Conservation (phyloP, 2,888 invertebrate species). For the Phasia obesa region DNA sequence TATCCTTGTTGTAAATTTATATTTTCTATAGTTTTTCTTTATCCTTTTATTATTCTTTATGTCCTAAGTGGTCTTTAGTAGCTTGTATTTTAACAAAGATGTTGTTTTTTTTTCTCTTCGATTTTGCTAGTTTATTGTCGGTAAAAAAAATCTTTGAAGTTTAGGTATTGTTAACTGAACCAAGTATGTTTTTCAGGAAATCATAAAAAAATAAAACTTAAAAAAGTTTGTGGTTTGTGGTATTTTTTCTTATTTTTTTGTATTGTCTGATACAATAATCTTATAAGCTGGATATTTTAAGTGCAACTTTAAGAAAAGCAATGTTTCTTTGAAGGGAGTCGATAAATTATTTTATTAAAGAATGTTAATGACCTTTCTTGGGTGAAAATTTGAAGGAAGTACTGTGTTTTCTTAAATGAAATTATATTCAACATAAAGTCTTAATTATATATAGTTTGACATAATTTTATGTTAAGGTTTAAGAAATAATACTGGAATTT, state of each 20-base stretch:
- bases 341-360: background rate
- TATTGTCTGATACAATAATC: conserved; percentile 41
- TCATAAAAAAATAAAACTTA: conserved; percentile 51
- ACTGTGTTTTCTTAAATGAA: background rate
- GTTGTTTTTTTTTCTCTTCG: conserved; percentile 29
- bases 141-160: conserved; percentile 58
- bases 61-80: conserved; percentile 55
- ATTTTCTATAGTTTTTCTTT: conserved; percentile 5
- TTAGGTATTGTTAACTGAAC: conserved; percentile 63
- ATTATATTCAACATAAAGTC: no score
- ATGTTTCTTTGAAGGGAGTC: background rate
- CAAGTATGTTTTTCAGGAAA: conserved; percentile 64
- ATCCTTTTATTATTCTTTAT: conserved; percentile 44
- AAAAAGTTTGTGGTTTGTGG: conserved; percentile 44
- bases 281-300: conserved; percentile 25
- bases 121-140: conserved; percentile 57
- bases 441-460: no score
- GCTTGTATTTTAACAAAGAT: conserved; percentile 40
- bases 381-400: background rate
- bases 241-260: background rate
- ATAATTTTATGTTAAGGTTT: no score
- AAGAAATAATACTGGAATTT: no score
- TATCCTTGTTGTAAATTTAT: conserved; percentile 53
- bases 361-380: conserved; percentile 1
- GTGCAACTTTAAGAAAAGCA: conserved; percentile 17